Percentiles rank a stretch among this genome's conserved stretches.
Evolutionary conservation across 2,888 invertebrate species (phyloP).

Genomic region (Athalia cordata): DNA sequence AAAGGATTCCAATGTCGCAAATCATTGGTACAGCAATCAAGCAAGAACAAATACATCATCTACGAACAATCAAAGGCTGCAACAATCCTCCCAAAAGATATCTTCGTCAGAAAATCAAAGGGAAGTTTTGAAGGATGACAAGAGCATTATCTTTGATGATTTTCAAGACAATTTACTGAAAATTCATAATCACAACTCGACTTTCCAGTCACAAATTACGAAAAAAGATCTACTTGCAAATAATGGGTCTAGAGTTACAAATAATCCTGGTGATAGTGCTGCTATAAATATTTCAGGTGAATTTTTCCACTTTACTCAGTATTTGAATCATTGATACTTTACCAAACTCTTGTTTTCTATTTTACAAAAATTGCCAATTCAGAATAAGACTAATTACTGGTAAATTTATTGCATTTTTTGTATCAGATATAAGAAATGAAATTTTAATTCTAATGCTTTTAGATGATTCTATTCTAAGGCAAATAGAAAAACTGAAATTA

Average conservation of each 20-base stretch:
- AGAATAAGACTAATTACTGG: too few species aligned
- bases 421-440: not conserved
- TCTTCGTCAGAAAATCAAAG: slow-evolving; percentile 53
- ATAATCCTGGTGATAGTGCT: slow-evolving; percentile 52
- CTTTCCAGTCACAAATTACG: slow-evolving; percentile 51
- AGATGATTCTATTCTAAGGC: slow-evolving; percentile 51
- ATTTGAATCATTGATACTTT: slow-evolving; percentile 10
- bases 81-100: slow-evolving; percentile 52
- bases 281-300: slow-evolving; percentile 15
- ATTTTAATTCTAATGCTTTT: slow-evolving; percentile 36
- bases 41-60: slow-evolving; percentile 2
- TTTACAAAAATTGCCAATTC: too few species aligned
- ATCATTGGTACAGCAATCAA: slow-evolving; percentile 25
- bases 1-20: slow-evolving; percentile 4
- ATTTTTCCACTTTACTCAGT: not conserved
- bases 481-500: slow-evolving; percentile 59
- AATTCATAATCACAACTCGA: slow-evolving; percentile 56
- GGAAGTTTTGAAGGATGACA: slow-evolving; percentile 50
- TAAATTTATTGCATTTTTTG: not conserved
- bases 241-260: slow-evolving; percentile 39
- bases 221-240: not conserved
- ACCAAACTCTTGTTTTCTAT: slow-evolving; percentile 47
- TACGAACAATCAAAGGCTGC: not conserved
- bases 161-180: slow-evolving; percentile 56
- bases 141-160: slow-evolving; percentile 54